These are phyloP conservation scores for Podarcis raffonei DNA, from an alignment of 2,113 vertebrate species.

Conservation along the genomic window DNA sequence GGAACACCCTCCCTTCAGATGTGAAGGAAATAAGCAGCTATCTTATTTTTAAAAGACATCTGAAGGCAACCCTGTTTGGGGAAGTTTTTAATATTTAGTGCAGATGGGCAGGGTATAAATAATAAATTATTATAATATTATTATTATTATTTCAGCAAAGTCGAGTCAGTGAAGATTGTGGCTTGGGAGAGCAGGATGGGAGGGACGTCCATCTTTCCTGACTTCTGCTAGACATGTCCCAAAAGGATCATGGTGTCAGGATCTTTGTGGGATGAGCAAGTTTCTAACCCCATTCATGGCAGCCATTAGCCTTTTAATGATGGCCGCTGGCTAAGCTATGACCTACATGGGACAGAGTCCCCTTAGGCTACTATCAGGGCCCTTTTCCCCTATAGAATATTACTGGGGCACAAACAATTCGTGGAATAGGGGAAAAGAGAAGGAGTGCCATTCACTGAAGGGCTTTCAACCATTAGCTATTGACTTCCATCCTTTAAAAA, in stretches of 20 bases:
- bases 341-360: not conserved
- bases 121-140: no score
- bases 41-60: no score
- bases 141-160: no score
- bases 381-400: not conserved
- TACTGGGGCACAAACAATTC: not conserved
- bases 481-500: not conserved
- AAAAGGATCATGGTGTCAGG: no score
- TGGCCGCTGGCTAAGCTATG: not conserved
- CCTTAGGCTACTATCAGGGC: not conserved
- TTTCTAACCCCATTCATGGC: not conserved
- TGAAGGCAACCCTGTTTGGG: no score
- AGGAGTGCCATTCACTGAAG: not conserved
- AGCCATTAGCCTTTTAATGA: not conserved
- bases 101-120: no score
- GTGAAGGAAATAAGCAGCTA: no score
- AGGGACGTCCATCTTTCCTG: not conserved
- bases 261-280: not conserved
- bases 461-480: not conserved
- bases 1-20: no score
- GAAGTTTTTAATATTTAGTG: no score
- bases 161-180: no score
- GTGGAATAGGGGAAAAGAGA: not conserved
- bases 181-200: no score
- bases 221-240: not conserved